Percentiles rank a stretch among this genome's conserved stretches.
Evolutionary conservation across 1,140 invertebrate species (phyloP).

Genomic region (Neodiprion pinetum): DNA sequence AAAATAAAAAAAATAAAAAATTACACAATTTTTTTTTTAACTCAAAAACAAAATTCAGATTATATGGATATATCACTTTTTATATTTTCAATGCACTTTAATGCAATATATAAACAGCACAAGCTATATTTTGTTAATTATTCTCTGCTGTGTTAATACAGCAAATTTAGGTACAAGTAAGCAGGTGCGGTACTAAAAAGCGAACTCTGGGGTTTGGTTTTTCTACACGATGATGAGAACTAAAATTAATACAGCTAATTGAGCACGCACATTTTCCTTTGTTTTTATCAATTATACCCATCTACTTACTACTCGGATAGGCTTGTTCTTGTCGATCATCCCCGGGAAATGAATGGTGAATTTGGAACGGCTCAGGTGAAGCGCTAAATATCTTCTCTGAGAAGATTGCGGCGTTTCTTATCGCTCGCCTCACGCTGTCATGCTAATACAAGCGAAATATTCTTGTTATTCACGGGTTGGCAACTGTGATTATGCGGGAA

Average conservation of each 20-base stretch:
- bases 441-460: too few species aligned
- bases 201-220: neutral
- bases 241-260: too few species aligned
- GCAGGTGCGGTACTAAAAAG: neutral
- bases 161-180: neutral
- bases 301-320: conserved; percentile 45
- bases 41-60: too few species aligned
- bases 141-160: neutral
- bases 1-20: too few species aligned
- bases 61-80: too few species aligned
- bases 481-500: neutral
- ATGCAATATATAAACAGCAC: neutral
- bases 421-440: too few species aligned
- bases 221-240: too few species aligned
- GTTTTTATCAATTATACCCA: neutral
- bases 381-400: too few species aligned
- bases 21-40: too few species aligned
- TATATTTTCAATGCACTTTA: too few species aligned
- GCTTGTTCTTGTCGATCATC: conserved; percentile 50
- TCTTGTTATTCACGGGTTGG: neutral
- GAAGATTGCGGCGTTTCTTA: too few species aligned
- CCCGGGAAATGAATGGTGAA: conserved; percentile 20
- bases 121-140: neutral
- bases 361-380: neutral
- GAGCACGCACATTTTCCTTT: too few species aligned